phyloP scores from a whole-genome alignment of 1,140 invertebrate species.

The Pentalonia nigronervosa region DNA sequence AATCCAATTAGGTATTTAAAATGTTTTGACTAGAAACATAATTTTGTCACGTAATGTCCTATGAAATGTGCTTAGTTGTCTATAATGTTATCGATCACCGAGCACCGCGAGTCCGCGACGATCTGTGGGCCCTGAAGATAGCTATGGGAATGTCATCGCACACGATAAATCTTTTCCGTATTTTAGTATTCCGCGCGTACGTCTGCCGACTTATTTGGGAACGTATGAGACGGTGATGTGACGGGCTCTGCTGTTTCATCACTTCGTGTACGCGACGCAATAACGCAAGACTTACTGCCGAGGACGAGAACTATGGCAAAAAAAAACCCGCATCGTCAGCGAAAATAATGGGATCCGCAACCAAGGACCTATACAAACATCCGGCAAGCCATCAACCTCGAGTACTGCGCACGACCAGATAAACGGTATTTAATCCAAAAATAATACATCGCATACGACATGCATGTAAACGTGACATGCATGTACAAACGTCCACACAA shows the following conservation, averaged over 20 bases:
- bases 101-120: no score
- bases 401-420: not conserved
- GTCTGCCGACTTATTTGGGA: not conserved
- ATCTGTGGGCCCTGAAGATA: not conserved
- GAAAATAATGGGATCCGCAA: not conserved
- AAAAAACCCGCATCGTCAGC: not conserved
- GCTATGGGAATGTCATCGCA: not conserved
- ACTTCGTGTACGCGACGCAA: not conserved
- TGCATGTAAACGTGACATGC: not conserved
- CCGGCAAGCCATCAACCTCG: not conserved
- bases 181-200: not conserved
- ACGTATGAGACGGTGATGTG: not conserved
- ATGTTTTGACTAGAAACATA: not conserved
- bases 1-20: not conserved
- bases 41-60: not conserved
- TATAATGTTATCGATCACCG: not conserved
- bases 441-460: not conserved
- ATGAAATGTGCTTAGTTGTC: not conserved
- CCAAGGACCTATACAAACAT: not conserved
- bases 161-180: not conserved
- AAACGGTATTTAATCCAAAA: constrained; percentile 31
- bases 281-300: not conserved
- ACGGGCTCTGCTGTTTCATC: not conserved
- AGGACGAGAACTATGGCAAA: not conserved
- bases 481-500: not conserved